phyloP scores from a whole-genome alignment of 2,888 invertebrate species.

The Acleris holmiana region DNA sequence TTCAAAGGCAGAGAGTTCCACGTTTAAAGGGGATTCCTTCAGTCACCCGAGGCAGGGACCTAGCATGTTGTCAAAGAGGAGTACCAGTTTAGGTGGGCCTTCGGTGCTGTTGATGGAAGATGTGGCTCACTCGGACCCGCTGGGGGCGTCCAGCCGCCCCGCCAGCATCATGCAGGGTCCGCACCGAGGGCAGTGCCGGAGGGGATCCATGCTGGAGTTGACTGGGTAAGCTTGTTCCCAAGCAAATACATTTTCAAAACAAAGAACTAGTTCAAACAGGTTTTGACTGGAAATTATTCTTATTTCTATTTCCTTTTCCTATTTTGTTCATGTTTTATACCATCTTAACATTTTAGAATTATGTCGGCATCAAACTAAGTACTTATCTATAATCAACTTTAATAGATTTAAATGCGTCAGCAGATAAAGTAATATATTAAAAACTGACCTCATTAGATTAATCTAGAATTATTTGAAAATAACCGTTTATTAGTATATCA shows the following conservation, averaged over 20 bases:
- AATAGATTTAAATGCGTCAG: too few species aligned
- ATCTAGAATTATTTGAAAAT: too few species aligned
- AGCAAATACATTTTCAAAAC: not conserved
- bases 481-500: too few species aligned
- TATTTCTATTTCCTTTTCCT: too few species aligned
- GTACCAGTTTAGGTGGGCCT: slow-evolving; percentile 76
- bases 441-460: too few species aligned
- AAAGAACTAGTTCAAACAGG: too few species aligned
- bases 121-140: slow-evolving; percentile 84
- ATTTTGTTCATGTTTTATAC: too few species aligned
- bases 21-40: slow-evolving; percentile 59
- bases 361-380: too few species aligned
- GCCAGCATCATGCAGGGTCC: slow-evolving; percentile 85
- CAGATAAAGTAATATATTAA: too few species aligned
- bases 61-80: slow-evolving; percentile 72
- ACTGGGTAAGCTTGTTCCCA: slow-evolving; percentile 85
- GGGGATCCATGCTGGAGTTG: slow-evolving; percentile 93
- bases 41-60: slow-evolving; percentile 66
- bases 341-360: too few species aligned
- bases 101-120: slow-evolving; percentile 86
- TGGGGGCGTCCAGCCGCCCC: slow-evolving; percentile 85
- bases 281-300: too few species aligned
- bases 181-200: slow-evolving; percentile 87
- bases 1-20: slow-evolving; percentile 70
- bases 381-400: too few species aligned